phyloP scores from a whole-genome alignment of 2,113 vertebrate species.

The Forbesichthys papilliferus region DNA sequence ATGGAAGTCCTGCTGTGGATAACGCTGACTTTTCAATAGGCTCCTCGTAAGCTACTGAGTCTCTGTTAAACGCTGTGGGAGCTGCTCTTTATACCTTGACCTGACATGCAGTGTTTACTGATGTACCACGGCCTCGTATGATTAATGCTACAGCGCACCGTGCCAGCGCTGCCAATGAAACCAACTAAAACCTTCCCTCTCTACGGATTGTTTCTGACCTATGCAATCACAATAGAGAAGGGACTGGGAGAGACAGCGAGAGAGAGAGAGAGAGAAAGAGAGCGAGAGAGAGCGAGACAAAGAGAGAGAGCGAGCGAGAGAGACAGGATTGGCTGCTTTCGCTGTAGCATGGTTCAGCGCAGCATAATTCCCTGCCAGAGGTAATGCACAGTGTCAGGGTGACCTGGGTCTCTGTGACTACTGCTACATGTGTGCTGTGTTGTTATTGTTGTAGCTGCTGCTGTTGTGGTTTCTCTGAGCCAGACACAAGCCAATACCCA shows the following conservation, averaged over 20 bases:
- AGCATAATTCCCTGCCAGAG: constrained; percentile 41
- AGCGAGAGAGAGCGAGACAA: not conserved
- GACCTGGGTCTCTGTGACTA: constrained; percentile 27
- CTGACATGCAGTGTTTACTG: constrained; percentile 73
- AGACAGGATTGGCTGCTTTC: constrained; percentile 18
- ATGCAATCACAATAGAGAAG: constrained; percentile 33
- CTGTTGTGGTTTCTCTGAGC: constrained; percentile 37
- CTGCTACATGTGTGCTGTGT: constrained; percentile 14
- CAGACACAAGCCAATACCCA: constrained; percentile 43
- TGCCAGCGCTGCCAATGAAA: constrained; percentile 48
- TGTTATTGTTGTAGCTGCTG: constrained; percentile 2
- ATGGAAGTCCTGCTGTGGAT: constrained; percentile 65
- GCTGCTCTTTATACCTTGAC: constrained; percentile 71
- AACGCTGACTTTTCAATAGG: constrained; percentile 73
- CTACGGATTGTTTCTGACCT: constrained; percentile 60
- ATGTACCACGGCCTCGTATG: constrained; percentile 64
- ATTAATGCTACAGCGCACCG: constrained; percentile 60
- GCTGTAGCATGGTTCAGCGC: constrained; percentile 30
- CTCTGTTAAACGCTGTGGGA: constrained; percentile 70
- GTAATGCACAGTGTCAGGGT: constrained; percentile 46
- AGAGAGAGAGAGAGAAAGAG: constrained; percentile 4
- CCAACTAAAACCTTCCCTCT: constrained; percentile 45
- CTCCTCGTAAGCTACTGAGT: constrained; percentile 62
- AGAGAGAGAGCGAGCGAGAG: constrained; percentile 25
- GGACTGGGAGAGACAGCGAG: constrained; percentile 3